phyloP scores from a whole-genome alignment of 2,113 vertebrate genomes.

The Fulica atra region DNA sequence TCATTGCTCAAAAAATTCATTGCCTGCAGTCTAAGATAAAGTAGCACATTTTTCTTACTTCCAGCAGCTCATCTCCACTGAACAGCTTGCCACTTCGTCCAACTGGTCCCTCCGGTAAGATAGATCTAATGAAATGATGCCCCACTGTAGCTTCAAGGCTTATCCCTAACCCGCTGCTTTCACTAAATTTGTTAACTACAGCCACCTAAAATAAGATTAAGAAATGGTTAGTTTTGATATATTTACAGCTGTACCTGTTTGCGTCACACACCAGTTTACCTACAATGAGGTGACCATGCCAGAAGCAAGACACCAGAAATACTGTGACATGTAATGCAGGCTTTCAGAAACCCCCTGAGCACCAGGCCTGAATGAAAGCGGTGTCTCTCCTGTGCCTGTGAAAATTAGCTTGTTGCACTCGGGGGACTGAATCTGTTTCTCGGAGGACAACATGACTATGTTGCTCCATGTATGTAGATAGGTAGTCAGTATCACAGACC shows the following conservation, averaged over 20 bases:
- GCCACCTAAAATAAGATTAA: constrained; percentile 80
- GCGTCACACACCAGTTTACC: background rate
- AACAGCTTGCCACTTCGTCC: constrained; percentile 90
- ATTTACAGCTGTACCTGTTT: background rate
- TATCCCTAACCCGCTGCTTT: constrained; percentile 93
- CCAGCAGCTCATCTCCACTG: constrained; percentile 93
- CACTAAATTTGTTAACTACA: constrained; percentile 91
- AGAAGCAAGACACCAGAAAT: background rate
- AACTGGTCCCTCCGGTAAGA: constrained; percentile 94
- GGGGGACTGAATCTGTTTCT: too few relatives aligned
- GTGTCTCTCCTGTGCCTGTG: too few relatives aligned
- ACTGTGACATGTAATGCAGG: background rate
- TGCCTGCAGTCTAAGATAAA: background rate
- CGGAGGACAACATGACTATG: background rate
- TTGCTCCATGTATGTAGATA: too few relatives aligned
- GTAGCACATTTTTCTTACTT: constrained; percentile 77
- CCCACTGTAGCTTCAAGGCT: constrained; percentile 90
- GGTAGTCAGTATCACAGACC: background rate
- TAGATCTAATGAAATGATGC: constrained; percentile 93
- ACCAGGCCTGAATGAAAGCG: too few relatives aligned
- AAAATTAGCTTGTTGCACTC: too few relatives aligned
- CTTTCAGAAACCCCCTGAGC: background rate
- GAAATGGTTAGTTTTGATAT: background rate
- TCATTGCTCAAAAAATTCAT: background rate
- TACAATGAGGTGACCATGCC: background rate